Base-by-base conservation (phyloP, 2,797 vertebrate species). In the Pseudochirops cupreus region DNA sequence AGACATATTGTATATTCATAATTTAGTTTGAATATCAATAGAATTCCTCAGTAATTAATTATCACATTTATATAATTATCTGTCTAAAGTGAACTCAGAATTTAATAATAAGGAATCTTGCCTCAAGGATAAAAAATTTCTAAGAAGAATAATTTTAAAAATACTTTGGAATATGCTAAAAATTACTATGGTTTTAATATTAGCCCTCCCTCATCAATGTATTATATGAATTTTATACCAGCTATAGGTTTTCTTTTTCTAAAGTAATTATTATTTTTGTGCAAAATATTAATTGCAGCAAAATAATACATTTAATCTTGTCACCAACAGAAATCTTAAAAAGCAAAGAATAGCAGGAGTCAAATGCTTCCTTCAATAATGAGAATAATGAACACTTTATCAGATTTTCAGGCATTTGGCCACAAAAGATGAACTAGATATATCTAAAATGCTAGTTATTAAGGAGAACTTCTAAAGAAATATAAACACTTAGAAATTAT, bases 401-500 rank as follows among this genome's bases (percentile, higher is more conserved):
- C 56, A 91, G 59, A 91, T 89, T 91, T 28, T 62, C 87, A 91
- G 90, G 89, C 94, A 95, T 94, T 95, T 93, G 31, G 53, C 92
- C 92, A 96, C 31, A 96, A 94, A 95, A 89, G 92, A 90, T 24
- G 46, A 56, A 39, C 93, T 95, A 95, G 46, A 67, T 74, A 97
- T 96, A 97, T 95, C 96, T 96, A 97, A 91, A 94, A 92, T 96
- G 39, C 67, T 39, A 58, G 55, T 94, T 92, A 93, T 56, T 52
- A 92, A 56, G 90, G 50, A 21, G 5, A 93, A 91, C 54, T 96
- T 96, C 31, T 95, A 92, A 96, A 96, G 87, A 95, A 96, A 89
- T 31, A 94, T 21, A 92, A 56, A 96, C 56, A 33, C 9, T 91
- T 33, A 91, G 39, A 94, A 97, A 94, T 87, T 39, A 91, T 58